Percentiles rank a stretch among this genome's conserved stretches.
phyloP scores from a whole-genome alignment of 2,113 vertebrate species.

The Pluvianellus socialis region DNA sequence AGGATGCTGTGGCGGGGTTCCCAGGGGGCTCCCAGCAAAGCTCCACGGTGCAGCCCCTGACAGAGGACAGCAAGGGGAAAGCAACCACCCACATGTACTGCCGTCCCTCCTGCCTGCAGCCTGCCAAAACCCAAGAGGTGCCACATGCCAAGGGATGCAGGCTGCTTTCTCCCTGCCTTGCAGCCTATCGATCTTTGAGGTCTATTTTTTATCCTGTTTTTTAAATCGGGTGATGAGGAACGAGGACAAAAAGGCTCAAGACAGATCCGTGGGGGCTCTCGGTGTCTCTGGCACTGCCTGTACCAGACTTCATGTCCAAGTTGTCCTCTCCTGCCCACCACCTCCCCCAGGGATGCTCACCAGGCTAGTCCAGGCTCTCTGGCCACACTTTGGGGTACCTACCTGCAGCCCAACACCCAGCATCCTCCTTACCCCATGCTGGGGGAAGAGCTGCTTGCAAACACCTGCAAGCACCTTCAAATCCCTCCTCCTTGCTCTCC shows the following conservation, averaged over 20 bases:
- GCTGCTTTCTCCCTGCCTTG: neutral
- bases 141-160: accelerated
- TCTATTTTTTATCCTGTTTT: neutral
- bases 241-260: neutral
- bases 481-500: neutral
- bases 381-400: neutral
- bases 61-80: neutral
- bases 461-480: neutral
- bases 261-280: accelerated
- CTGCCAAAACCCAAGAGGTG: neutral
- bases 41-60: neutral
- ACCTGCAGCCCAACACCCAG: neutral
- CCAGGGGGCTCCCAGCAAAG: neutral
- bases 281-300: neutral
- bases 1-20: neutral
- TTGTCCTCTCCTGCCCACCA: neutral
- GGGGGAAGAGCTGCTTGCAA: neutral
- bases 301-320: neutral
- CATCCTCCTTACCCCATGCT: neutral
- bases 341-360: neutral
- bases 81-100: accelerated
- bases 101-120: neutral
- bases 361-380: neutral
- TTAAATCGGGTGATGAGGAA: neutral
- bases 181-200: neutral